Conservation (phyloP, 2,888 invertebrate genomes). For the Tineola bisselliella region DNA sequence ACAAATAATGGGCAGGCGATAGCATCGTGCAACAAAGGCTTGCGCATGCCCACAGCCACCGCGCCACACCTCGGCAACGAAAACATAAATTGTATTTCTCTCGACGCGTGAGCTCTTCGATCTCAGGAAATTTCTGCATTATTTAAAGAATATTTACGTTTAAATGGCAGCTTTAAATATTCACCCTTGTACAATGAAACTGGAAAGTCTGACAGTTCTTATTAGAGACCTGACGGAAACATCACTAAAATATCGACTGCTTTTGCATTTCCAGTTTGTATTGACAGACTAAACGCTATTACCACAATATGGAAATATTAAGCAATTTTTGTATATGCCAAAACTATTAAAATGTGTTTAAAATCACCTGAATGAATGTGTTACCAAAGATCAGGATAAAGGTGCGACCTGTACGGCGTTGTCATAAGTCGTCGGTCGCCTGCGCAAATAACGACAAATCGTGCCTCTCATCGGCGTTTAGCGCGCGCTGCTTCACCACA, state of each 20-base stretch:
- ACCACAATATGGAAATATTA: not conserved
- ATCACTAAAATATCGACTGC: not conserved
- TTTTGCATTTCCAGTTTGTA: not conserved
- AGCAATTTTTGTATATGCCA: not conserved
- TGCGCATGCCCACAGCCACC: constrained; percentile 21
- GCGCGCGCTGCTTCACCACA: constrained; percentile 20
- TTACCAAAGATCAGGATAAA: constrained; percentile 37
- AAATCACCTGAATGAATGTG: not conserved
- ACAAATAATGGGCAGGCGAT: constrained; percentile 29
- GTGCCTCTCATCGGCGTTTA: constrained; percentile 21
- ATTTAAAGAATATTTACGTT: constrained; percentile 18
- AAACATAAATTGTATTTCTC: constrained; percentile 23
- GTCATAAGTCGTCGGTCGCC: constrained; percentile 41
- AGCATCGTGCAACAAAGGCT: constrained; percentile 25
- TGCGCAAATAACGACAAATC: constrained; percentile 59
- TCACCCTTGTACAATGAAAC: not conserved
- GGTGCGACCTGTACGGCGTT: constrained; percentile 22
- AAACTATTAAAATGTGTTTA: not conserved
- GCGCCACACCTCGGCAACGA: constrained; percentile 18
- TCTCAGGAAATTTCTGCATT: constrained; percentile 20
- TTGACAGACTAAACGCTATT: not conserved
- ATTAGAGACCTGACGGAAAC: not conserved
- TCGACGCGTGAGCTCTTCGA: constrained; percentile 18
- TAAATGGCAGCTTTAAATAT: constrained; percentile 11
- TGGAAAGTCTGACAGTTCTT: not conserved